Evolutionary conservation across 2,797 vertebrate species (phyloP), one percentile per base, ranked within the genome.

Genomic region (Cichlasoma orientale): DNA sequence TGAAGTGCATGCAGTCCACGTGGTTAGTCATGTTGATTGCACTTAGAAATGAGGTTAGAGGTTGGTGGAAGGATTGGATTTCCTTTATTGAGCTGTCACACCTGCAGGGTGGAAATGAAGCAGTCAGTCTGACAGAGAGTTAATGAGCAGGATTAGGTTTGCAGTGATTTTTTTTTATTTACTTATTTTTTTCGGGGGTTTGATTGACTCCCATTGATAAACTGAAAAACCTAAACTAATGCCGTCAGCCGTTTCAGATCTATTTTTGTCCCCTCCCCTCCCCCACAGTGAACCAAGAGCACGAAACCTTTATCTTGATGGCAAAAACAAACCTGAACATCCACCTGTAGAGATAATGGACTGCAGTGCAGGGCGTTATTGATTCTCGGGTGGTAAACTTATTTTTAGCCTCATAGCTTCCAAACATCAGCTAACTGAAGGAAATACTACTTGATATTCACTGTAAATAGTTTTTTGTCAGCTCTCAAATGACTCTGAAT

Each of bases 111-210:
- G 56, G 58, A 76, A 73, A 38, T 2, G 29, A 73, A 66, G 47
- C 56, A 52, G 33, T 44, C 53, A 14, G 25, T 0, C 7, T 23
- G 58, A 74, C 31, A 0, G 14, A 47, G n/a, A 44, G 7, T 50
- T 41, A 82, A 63, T 53, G 16, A 76, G 41, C 9, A 21, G 16
- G 6, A 61, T 59, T 12, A 44, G 9, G 12, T 68, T 77, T 79
- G 31, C 2, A 61, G 11, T 23, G 16, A 63, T 38, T 58, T 52
- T 9, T 38, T 58, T 52, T 9, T 52, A 1, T 3, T 61, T 9
- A 1, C 2, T 3, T 8, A 0, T 5, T 0, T 3, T 38, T 41
- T 25, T 1, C 0, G 0, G 5, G 5, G 7, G 7, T 69, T 80
- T 72, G 4, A 59, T 33, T 50, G 33, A 23, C 70, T 69, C 13